Conservation (phyloP, 2,888 invertebrate genomes). For the Suillia variegata region DNA sequence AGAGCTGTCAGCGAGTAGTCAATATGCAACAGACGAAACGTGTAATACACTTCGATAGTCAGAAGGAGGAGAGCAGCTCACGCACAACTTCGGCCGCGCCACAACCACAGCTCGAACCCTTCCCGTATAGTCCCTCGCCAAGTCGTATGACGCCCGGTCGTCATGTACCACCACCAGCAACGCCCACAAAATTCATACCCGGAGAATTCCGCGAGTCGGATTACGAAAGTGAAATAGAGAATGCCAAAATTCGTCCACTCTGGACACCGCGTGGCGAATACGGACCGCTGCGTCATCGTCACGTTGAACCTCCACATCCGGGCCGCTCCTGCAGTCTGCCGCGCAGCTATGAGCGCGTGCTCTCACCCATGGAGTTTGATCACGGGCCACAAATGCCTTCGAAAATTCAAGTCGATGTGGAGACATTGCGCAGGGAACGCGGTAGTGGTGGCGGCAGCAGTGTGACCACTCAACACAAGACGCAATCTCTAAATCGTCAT, state of each 20-base stretch:
- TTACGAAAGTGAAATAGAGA: constrained; percentile 73
- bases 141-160: constrained; percentile 54
- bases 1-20: constrained; percentile 69
- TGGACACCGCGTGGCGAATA: constrained; percentile 70
- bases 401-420: constrained; percentile 52
- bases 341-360: constrained; percentile 63
- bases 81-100: constrained; percentile 21
- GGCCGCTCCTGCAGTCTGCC: constrained; percentile 65
- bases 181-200: constrained; percentile 70
- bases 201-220: constrained; percentile 72
- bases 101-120: constrained; percentile 58
- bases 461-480: constrained; percentile 39
- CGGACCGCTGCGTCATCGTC: constrained; percentile 67
- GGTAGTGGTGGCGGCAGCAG: constrained; percentile 46
- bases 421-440: constrained; percentile 42
- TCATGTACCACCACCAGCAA: constrained; percentile 60
- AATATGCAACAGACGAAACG: constrained; percentile 74
- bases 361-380: constrained; percentile 70
- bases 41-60: constrained; percentile 70
- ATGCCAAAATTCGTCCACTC: constrained; percentile 66
- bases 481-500: constrained; percentile 55
- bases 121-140: constrained; percentile 62
- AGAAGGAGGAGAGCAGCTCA: constrained; percentile 41
- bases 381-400: constrained; percentile 62
- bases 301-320: constrained; percentile 66